Conservation (phyloP, 2,797 vertebrate genomes). For the Cossypha polioptera region DNA sequence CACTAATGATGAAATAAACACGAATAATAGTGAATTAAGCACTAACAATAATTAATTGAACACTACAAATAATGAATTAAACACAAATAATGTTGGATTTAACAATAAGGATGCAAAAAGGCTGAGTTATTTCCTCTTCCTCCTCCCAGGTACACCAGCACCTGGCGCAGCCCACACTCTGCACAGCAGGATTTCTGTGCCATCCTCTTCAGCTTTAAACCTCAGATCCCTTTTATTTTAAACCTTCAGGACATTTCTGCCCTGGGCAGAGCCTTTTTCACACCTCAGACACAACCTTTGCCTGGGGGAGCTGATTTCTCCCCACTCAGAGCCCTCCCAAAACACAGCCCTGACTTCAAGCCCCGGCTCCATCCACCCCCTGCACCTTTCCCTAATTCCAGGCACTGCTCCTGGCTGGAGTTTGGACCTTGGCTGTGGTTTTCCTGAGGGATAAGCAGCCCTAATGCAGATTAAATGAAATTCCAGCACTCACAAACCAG, state of each 20-base stretch:
- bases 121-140: neutral
- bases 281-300: neutral
- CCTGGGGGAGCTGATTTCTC: neutral
- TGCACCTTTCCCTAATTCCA: neutral
- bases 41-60: neutral
- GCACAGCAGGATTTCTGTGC: neutral
- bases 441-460: slow-evolving; percentile 35
- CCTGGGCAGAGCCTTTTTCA: neutral
- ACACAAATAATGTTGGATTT: neutral
- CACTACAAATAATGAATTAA: neutral
- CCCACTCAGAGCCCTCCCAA: neutral
- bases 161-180: neutral
- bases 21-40: neutral
- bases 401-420: neutral
- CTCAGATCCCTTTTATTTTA: neutral
- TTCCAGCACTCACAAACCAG: slow-evolving; percentile 24
- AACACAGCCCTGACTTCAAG: neutral
- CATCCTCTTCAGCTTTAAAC: neutral
- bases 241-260: neutral
- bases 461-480: slow-evolving; percentile 67
- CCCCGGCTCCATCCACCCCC: neutral
- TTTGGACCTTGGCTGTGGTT: neutral
- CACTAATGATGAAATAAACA: neutral
- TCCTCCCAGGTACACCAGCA: neutral
- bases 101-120: neutral